Conservation (phyloP, 2,113 vertebrate species). For the Sinosuthora webbiana region DNA sequence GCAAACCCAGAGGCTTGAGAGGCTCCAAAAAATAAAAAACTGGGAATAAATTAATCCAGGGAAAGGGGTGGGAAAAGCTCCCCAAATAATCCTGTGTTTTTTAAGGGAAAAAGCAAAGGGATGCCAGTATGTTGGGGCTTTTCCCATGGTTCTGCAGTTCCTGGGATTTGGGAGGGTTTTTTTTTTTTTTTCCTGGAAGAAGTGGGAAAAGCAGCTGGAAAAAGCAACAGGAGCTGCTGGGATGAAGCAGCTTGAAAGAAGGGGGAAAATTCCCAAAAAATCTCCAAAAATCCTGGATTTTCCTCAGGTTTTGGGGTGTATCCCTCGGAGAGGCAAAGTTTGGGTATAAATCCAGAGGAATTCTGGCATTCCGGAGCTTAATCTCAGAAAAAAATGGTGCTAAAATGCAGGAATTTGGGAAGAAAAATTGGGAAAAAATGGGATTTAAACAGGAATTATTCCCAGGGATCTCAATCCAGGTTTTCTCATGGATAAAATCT, state of each 20-base stretch:
- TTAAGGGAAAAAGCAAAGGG: not conserved
- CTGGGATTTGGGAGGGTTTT: not conserved
- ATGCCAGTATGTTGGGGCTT: not conserved
- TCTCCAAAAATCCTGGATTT: not conserved
- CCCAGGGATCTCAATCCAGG: not conserved
- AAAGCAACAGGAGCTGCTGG: not conserved
- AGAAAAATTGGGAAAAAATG: rapidly evolving
- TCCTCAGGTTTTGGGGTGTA: not conserved
- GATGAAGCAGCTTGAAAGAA: not conserved
- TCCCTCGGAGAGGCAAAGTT: rapidly evolving
- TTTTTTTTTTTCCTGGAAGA: not conserved
- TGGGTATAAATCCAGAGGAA: not conserved
- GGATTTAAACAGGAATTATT: not conserved
- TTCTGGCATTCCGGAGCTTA: not conserved
- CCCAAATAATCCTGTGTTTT: not conserved
- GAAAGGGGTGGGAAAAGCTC: not conserved
- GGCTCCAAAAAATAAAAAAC: not conserved
- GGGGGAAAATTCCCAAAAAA: not conserved
- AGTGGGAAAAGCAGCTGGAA: not conserved
- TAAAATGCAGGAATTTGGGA: not conserved
- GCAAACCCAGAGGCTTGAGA: not conserved
- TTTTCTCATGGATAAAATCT: not conserved
- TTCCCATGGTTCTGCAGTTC: not conserved
- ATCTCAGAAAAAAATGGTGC: too few species aligned
- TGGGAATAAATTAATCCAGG: not conserved